A percentile compares a stretch with the other conserved stretches of the same genome.
Evolutionary conservation across 2,797 vertebrate genomes (phyloP).

Genomic region (Garrulus glandarius): DNA sequence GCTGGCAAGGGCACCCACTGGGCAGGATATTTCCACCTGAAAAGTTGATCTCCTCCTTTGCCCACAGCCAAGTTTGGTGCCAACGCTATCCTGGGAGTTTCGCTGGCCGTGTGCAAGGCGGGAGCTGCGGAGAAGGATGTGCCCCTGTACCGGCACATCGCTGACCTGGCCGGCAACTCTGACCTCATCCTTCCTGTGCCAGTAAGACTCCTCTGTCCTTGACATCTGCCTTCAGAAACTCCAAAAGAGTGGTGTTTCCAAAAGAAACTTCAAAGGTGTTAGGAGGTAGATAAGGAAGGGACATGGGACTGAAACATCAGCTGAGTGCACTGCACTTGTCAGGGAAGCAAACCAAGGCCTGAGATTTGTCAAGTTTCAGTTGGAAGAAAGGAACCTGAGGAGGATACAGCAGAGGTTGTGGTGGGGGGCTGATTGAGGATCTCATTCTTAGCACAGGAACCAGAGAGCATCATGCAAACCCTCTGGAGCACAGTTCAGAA

Average conservation of each 20-base stretch:
- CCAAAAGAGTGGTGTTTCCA: background rate
- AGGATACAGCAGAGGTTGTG: background rate
- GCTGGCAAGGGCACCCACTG: background rate
- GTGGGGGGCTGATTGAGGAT: background rate
- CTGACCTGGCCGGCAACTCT: slow-evolving; percentile 88
- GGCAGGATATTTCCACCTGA: background rate
- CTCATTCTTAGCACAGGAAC: background rate
- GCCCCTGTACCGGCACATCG: slow-evolving; percentile 90
- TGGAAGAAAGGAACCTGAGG: background rate
- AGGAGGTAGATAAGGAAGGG: background rate
- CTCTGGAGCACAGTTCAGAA: background rate
- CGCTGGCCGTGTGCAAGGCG: slow-evolving; percentile 89
- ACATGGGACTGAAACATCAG: background rate
- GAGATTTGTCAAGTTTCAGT: background rate
- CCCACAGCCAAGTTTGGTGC: slow-evolving; percentile 89
- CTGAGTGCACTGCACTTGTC: background rate
- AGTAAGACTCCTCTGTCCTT: slow-evolving; percentile 69
- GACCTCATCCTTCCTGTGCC: slow-evolving; percentile 91
- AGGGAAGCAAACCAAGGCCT: background rate
- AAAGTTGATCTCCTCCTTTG: background rate
- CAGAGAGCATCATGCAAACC: background rate
- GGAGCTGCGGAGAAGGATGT: slow-evolving; percentile 88
- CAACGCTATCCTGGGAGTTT: slow-evolving; percentile 91
- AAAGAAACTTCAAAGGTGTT: background rate
- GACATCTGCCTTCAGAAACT: background rate